Base-by-base conservation (phyloP, 2,113 vertebrate genomes). In the Pelodiscus sinensis region DNA sequence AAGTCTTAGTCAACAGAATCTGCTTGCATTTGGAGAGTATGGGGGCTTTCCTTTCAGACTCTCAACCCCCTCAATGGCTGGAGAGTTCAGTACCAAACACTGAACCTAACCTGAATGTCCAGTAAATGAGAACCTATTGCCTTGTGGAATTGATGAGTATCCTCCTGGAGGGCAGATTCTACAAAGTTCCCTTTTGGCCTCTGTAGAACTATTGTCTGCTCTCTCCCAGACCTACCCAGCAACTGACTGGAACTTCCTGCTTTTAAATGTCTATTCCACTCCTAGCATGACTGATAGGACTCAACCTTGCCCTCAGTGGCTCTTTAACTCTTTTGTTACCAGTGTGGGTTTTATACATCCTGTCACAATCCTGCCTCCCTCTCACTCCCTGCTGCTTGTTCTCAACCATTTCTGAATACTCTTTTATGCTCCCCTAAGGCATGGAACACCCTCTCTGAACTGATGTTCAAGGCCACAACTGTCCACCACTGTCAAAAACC, bases 381-480 rank as follows among this genome's bases (percentile, higher is more conserved):
- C 3, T 9, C 3, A 2, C 2, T 35, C 1, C 29, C 35, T 3
- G 62, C 56, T 54, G 19, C 0, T 0, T 78, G 18, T 71, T 35
- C 89, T 80, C 56, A 84, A 6, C 6, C 2, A 10, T 8, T 2
- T 3, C 12, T 84, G 52, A 31, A 19, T 1, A 29, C 8, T 65
- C 93, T 90, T 81, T 50, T 1, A 3, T 84, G 54, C 22, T 14
- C 58, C 80, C 21, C 60, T 80, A n/a, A 12, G 31, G 12, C 29
- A 54, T 1, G 15, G 14, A 92, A 5, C 10, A 73, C 9, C 1
- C 4, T 25, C 82, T 84, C 58, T 82, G 55, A 73, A n/a, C 9
- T 1, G 0, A 81, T 71, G 19, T 19, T 62, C 27, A 57, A 55
- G 75, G 22, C 6, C 75, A 44, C 0, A 1, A 27, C 10, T 57